These are phyloP conservation scores for Ametastegia equiseti DNA, from an alignment of 2,888 invertebrate genomes.

Conservation along the genomic window DNA sequence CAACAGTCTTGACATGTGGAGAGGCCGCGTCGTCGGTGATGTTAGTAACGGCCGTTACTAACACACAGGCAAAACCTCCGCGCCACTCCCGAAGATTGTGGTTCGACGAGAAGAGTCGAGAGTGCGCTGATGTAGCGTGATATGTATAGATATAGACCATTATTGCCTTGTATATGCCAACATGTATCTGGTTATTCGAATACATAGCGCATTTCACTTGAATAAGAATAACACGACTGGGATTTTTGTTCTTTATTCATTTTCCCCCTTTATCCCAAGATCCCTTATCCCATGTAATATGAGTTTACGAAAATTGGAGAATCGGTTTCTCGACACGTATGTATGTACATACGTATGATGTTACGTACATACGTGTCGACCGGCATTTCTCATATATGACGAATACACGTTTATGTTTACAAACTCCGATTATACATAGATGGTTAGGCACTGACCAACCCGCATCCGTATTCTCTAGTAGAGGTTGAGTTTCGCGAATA, in stretches of 20 bases:
- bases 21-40: not conserved
- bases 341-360: no score
- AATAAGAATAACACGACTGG: not conserved
- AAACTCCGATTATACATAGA: slow-evolving; percentile 18
- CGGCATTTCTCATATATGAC: not conserved
- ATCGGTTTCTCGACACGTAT: no score
- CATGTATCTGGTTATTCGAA: not conserved
- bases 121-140: slow-evolving; percentile 26
- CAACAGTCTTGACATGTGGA: not conserved
- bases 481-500: not conserved
- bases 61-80: not conserved
- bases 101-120: not conserved
- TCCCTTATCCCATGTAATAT: no score
- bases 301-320: no score
- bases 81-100: slow-evolving; percentile 43
- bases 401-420: not conserved
- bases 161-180: not conserved
- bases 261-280: no score
- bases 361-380: no score
- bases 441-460: slow-evolving; percentile 1
- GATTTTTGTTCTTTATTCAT: not conserved
- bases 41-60: slow-evolving; percentile 5
- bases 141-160: not conserved
- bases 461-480: not conserved
- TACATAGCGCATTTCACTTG: not conserved